Evolutionary conservation across 2,888 invertebrate species (phyloP).

Genomic region (Chorisops tibialis): DNA sequence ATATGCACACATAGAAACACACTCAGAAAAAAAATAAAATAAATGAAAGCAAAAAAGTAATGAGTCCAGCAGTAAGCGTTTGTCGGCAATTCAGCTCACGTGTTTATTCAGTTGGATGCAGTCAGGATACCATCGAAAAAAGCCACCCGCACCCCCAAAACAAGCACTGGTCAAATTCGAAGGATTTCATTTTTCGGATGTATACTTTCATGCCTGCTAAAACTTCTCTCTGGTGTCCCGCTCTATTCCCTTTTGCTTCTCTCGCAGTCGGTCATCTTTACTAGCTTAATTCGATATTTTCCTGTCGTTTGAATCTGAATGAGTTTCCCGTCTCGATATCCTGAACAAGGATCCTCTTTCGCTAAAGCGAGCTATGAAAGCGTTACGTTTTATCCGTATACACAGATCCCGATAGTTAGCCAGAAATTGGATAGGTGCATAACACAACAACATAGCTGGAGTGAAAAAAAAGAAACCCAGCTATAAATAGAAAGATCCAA

Average conservation of each 20-base stretch:
- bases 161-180: background rate
- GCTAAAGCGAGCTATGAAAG: background rate
- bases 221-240: no score
- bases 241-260: no score
- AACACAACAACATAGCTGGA: background rate
- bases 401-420: slow-evolving; percentile 6
- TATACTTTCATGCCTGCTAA: background rate
- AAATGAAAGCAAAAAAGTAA: background rate
- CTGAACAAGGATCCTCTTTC: background rate
- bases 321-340: slow-evolving; percentile 10
- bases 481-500: no score
- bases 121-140: background rate
- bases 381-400: background rate
- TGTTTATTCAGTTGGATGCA: slow-evolving; percentile 1
- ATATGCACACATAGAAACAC: background rate
- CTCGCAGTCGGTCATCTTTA: background rate
- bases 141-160: background rate
- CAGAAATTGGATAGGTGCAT: slow-evolving; percentile 8
- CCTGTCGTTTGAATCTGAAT: slow-evolving; percentile 14
- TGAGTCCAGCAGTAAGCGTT: background rate
- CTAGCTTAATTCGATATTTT: slow-evolving; percentile 15
- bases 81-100: slow-evolving; percentile 1
- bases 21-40: no score
- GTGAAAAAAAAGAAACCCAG: background rate
- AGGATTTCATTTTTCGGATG: background rate